Conservation (phyloP, 2,888 invertebrate genomes). For the Hydroisotoma schaefferi region DNA sequence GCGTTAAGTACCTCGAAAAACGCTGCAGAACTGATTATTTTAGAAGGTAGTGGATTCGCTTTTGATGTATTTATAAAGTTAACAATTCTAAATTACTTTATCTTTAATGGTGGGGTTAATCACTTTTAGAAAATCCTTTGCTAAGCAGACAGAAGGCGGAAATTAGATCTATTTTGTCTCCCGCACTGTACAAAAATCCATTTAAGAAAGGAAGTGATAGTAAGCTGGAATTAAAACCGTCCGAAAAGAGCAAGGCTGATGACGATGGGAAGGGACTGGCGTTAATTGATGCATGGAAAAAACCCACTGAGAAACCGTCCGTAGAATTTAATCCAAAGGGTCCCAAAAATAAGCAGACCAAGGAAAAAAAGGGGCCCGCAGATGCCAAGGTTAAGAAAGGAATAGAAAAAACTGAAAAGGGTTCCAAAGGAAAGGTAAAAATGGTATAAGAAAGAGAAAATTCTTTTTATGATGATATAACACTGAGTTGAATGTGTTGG, state of each 20-base stretch:
- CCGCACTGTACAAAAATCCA: slow-evolving; percentile 23
- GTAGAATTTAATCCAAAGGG: slow-evolving; percentile 40
- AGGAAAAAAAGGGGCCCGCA: slow-evolving; percentile 16
- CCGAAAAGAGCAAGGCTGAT: slow-evolving; percentile 12
- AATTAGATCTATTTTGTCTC: slow-evolving; percentile 36
- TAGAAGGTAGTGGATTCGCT: neutral
- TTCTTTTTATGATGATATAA: neutral
- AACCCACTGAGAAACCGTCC: slow-evolving; percentile 39
- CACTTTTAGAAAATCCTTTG: slow-evolving; percentile 43
- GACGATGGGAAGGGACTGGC: slow-evolving; percentile 33
- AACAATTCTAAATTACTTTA: neutral
- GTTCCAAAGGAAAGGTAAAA: slow-evolving; percentile 3
- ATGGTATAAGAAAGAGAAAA: neutral
- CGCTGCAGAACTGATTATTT: neutral
- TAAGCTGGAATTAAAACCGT: slow-evolving; percentile 9
- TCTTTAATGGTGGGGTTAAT: neutral
- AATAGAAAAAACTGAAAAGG: slow-evolving; percentile 15
- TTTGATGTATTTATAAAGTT: neutral
- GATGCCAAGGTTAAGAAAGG: slow-evolving; percentile 23
- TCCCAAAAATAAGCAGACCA: slow-evolving; percentile 14
- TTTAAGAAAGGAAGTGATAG: slow-evolving; percentile 31
- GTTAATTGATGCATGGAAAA: slow-evolving; percentile 46
- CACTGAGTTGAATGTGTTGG: neutral
- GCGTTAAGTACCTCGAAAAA: too few relatives aligned
- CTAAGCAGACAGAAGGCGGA: slow-evolving; percentile 44